Evolutionary conservation across 2,797 vertebrate species (phyloP).

Genomic region (Zenarchopterus dispar): DNA sequence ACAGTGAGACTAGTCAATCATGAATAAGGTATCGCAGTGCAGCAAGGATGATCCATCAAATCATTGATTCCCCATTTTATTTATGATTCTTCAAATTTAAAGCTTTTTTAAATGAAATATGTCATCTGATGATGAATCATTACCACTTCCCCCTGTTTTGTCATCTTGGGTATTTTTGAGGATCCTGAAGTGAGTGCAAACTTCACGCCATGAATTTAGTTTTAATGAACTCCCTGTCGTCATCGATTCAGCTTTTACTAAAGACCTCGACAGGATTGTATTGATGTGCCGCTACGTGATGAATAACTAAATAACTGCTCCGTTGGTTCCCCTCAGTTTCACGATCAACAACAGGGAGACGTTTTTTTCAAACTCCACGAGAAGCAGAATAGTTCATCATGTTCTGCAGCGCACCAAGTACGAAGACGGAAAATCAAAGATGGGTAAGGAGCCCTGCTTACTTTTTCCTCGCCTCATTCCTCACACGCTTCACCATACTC

Average conservation of each 20-base stretch:
- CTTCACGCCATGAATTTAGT: conserved; percentile 12
- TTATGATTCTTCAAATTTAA: conserved; percentile 8
- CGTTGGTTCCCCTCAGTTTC: conserved; percentile 84
- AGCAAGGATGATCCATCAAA: conserved; percentile 38
- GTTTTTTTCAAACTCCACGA: conserved; percentile 98
- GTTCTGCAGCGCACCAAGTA: conserved; percentile 97
- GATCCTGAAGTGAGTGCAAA: conserved; percentile 7
- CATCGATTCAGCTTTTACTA: conserved; percentile 12
- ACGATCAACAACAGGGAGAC: conserved; percentile 96
- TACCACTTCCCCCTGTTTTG: conserved; percentile 24
- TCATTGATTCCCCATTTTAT: conserved; percentile 11
- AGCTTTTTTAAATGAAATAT: conserved; percentile 39
- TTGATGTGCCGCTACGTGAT: conserved; percentile 15
- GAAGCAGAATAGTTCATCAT: conserved; percentile 97
- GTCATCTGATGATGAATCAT: conserved; percentile 30
- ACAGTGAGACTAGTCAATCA: conserved; percentile 19
- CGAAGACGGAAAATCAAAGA: conserved; percentile 96
- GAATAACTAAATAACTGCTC: conserved; percentile 27
- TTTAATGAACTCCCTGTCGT: conserved; percentile 28
- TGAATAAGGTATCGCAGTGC: conserved; percentile 45
- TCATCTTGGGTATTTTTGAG: conserved; percentile 15
- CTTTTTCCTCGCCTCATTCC: conserved; percentile 1
- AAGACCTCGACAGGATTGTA: conserved; percentile 14
- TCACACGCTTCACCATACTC: conserved; percentile 8
- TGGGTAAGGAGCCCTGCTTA: conserved; percentile 83